Evolutionary conservation across 92 coral and sea anemone genomes (phyloP), one percentile per base, ranked within the genome.

Genomic region (Bergia puertoricense): DNA sequence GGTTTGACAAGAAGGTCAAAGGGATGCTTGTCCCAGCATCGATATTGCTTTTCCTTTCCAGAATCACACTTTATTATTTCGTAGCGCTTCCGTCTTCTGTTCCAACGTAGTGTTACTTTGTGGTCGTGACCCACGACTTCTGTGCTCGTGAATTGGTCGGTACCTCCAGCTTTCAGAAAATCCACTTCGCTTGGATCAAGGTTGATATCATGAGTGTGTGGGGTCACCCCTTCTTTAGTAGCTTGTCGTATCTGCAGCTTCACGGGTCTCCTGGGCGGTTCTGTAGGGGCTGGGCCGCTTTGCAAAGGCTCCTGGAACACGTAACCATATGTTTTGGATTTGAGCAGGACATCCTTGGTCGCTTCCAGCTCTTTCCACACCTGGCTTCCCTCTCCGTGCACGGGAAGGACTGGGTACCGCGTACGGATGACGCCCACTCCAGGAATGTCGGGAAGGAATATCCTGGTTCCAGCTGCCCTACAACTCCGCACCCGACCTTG

Each of bases 331-430:
- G 81, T 85, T 23, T 89, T 81, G n/a, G 92, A 89, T 8, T 89
- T 88, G 75, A 89, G 81, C 13, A 87, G 83, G 37, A 87, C 38
- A 46, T 90, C 92, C 15, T 77, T 68, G 1, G 88, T n/a, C 3
- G 92, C 92, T 71, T 66, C 68, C 16, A 82, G 71, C 50, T 90
- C 89, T 38, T 90, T 90, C 86, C 92, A 86, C 1, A 56, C 86
- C 46, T 85, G 78, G 45, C 92, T 90, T 11, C 92, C 92, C 80
- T 90, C 92, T 0, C 86, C 92, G 38, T 90, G 92, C 51, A 90
- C 89, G 4, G 92, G 92, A 72, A 90, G 88, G 50, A 90, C 86
- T 39, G 92, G 92, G 39, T 90, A 86, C 57, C 90, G 71, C 43
- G 71, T 62, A 2, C 85, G 85, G 23, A 81, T 39, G 23, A 40